Evolutionary conservation across 2,888 invertebrate genomes (phyloP), one percentile per base, ranked within the genome.

Genomic region (Drosophila mettleri): DNA sequence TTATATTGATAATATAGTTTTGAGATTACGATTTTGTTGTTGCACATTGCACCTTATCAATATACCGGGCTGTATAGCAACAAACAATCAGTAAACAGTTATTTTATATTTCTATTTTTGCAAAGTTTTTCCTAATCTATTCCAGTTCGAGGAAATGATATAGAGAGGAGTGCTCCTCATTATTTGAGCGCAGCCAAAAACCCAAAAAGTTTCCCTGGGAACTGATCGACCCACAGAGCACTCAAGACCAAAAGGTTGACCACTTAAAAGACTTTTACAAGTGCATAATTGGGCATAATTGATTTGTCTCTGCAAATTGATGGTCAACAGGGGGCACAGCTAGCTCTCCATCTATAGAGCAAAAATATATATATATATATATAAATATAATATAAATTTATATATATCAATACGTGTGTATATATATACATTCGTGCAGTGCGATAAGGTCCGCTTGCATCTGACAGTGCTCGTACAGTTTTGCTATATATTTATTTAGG

Each of bases 281-380:
- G 64, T 85, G 63, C 78, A 78, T 80, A 82, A 83, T 82, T 82
- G 73, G 77, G 46, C 80, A 78, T 83, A 83, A 83, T 85, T 83
- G 80, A 83, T 83, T 82, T 78, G 79, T 66, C 74, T 79, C 62
- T 67, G 22, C 68, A 58, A 69, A 65, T 75, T 62, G 54, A 36
- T 66, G 65, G 52, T 65, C 57, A 57, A 22, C 51, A 57, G 52
- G 43, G 60, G 45, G 51, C 45, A 57, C 38, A 57, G 48, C n/a
- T 43, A 57, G 48, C n/a, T 43, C 14, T 34, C 29, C 45, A 22
- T 39, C 49, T 38, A 49, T 38, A 64, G 16, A 33, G n/a, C 14
- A 49, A 49, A 14, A 34, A 41, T 43, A 41, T 54, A 53, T 54
- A 31, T 27, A 54, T 41, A 38, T 52, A 55, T 54, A 31, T 27